A percentile compares a stretch with the other conserved stretches of the same genome.
These are phyloP conservation scores for Saccopteryx bilineata DNA, from an alignment of 2,113 vertebrate species.

Conservation along the genomic window DNA sequence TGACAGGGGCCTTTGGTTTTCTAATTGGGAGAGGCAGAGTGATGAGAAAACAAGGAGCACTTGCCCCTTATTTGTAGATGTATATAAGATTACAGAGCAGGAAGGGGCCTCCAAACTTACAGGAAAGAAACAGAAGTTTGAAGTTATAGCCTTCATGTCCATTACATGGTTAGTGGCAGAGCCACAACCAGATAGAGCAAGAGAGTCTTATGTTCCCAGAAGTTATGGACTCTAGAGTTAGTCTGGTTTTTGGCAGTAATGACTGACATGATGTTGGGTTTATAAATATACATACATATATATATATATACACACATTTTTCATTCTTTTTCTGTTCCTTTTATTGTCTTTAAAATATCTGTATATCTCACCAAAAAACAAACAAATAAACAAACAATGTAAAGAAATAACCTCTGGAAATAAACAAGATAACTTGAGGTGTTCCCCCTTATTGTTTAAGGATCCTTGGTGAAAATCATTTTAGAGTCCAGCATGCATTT, in stretches of 20 bases:
- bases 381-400: not conserved
- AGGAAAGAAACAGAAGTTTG: not conserved
- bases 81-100: conserved; percentile 15
- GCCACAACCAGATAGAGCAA: not conserved
- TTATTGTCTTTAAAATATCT: not conserved
- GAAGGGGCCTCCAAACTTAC: not conserved
- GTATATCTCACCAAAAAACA: not conserved
- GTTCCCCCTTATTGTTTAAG: not conserved
- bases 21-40: not conserved
- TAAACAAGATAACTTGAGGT: not conserved
- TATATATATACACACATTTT: not conserved
- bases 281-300: not conserved
- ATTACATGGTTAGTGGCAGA: not conserved
- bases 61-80: not conserved
- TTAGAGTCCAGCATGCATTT: conserved; percentile 22
- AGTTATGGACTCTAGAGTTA: conserved; percentile 2
- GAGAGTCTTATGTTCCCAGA: not conserved
- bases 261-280: not conserved
- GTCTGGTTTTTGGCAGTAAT: not conserved
- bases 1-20: not conserved
- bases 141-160: not conserved
- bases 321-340: not conserved
- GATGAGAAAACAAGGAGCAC: not conserved
- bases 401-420: not conserved
- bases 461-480: not conserved